phyloP scores from a whole-genome alignment of 2,797 vertebrate species.

The Acipenser transmontanus region DNA sequence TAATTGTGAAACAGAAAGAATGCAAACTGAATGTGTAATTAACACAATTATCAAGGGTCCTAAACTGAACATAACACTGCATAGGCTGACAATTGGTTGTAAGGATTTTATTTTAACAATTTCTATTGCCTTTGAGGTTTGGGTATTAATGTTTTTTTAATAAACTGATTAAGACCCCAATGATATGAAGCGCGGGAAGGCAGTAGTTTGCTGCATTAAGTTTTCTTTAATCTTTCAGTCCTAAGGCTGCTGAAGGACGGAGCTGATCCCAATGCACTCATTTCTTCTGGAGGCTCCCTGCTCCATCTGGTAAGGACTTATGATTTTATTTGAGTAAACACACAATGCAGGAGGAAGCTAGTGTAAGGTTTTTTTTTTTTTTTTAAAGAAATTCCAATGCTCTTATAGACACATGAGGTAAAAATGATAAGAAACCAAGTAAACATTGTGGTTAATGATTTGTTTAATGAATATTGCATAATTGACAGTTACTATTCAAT shows the following conservation, averaged over 20 bases:
- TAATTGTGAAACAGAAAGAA: neutral
- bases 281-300: constrained; percentile 79
- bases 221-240: constrained; percentile 58
- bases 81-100: neutral
- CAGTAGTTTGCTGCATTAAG: constrained; percentile 23
- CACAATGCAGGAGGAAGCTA: no score
- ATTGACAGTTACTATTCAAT: no score
- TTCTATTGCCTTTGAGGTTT: neutral
- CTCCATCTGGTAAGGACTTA: constrained; percentile 81
- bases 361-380: no score
- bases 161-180: constrained; percentile 2
- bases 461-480: no score
- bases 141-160: neutral
- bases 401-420: no score
- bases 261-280: constrained; percentile 60
- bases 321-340: no score
- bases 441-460: no score
- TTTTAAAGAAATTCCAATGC: no score
- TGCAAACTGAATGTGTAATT: constrained; percentile 1
- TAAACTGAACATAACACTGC: neutral
- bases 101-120: neutral
- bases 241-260: constrained; percentile 82
- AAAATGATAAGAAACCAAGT: no score
- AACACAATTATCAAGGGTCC: neutral
- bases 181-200: neutral